Percentiles rank a stretch among this genome's conserved stretches.
Evolutionary conservation across 2,113 vertebrate genomes (phyloP).

Genomic region (Plestiodon gilberti): DNA sequence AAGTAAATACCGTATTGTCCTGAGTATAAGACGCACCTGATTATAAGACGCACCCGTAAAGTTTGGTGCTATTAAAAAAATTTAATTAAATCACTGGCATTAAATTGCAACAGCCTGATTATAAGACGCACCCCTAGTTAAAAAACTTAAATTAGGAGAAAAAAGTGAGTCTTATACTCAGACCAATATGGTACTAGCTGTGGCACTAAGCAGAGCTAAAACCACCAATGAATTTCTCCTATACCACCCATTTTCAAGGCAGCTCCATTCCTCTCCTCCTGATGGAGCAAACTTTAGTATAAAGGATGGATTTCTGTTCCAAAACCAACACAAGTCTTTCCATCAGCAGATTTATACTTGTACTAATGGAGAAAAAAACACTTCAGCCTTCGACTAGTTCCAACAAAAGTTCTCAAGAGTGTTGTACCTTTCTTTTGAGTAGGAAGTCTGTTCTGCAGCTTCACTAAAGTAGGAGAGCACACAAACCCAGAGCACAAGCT

Average conservation of each 20-base stretch:
- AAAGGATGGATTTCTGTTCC: background rate
- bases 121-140: too few relatives aligned
- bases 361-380: background rate
- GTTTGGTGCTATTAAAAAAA: too few relatives aligned
- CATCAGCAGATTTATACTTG: background rate
- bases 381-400: background rate
- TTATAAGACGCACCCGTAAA: too few relatives aligned
- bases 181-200: too few relatives aligned
- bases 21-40: too few relatives aligned
- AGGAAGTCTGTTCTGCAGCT: background rate
- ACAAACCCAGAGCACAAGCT: background rate
- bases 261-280: background rate
- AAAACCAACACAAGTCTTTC: background rate
- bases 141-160: too few relatives aligned
- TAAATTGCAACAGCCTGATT: too few relatives aligned
- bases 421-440: background rate
- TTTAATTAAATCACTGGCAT: too few relatives aligned
- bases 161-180: too few relatives aligned
- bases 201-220: background rate
- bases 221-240: background rate
- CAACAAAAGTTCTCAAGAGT: too few relatives aligned
- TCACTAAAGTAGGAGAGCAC: background rate
- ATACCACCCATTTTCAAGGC: background rate
- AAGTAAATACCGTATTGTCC: too few relatives aligned
- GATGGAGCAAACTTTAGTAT: background rate